Evolutionary conservation across 1,140 invertebrate species (phyloP).

Genomic region (Caenorhabditis tropicalis): DNA sequence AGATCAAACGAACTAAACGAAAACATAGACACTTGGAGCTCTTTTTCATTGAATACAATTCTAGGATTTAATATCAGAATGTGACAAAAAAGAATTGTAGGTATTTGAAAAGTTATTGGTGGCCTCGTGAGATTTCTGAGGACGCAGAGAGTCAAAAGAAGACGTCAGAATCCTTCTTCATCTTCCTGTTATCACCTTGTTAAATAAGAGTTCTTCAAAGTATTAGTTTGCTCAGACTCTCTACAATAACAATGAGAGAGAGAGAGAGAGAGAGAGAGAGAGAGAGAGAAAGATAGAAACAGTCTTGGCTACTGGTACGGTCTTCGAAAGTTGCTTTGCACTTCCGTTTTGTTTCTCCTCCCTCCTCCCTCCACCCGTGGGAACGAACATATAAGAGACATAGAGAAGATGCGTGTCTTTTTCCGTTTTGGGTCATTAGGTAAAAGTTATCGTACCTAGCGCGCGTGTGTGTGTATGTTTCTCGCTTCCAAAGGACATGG

Average conservation of each 20-base stretch:
- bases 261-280: background rate
- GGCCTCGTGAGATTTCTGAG: too few relatives aligned
- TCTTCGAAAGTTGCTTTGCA: conserved; percentile 13
- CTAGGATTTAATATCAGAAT: too few relatives aligned
- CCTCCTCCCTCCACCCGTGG: too few relatives aligned
- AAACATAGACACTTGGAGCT: too few relatives aligned
- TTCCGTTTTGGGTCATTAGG: conserved; percentile 42
- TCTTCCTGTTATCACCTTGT: background rate
- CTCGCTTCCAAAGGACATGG: conserved; percentile 33
- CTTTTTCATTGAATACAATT: too few relatives aligned
- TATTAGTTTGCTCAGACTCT: conserved; percentile 21
- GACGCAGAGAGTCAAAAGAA: background rate
- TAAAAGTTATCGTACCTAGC: conserved; percentile 42
- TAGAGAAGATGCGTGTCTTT: background rate
- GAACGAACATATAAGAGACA: conserved; percentile 38
- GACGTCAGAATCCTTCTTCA: background rate
- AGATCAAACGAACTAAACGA: too few relatives aligned
- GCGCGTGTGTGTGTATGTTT: conserved; percentile 28
- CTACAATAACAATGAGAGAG: background rate
- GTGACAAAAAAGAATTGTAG: too few relatives aligned
- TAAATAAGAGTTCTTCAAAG: background rate
- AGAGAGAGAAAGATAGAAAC: background rate
- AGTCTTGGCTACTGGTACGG: background rate
- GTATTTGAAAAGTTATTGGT: too few relatives aligned
- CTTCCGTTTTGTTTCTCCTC: background rate